phyloP scores from a whole-genome alignment of 2,113 vertebrate species.

The Platycercus adscitus region DNA sequence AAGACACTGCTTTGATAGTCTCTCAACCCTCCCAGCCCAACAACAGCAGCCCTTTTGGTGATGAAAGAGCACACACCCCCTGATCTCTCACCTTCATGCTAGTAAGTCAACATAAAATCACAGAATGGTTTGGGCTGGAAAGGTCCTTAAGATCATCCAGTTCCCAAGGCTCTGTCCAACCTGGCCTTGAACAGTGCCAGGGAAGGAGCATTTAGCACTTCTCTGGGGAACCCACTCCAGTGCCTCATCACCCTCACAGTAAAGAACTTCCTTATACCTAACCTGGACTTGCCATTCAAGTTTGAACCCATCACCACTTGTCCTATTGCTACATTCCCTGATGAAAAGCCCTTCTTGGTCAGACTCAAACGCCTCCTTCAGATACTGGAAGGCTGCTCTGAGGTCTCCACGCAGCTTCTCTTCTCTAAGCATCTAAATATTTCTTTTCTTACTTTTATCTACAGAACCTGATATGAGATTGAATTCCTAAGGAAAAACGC shows the following conservation, averaged over 20 bases:
- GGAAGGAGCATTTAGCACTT: background rate
- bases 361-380: background rate
- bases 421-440: background rate
- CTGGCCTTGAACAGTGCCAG: background rate
- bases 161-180: background rate
- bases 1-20: background rate
- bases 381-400: background rate
- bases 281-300: background rate
- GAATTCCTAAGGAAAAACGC: background rate
- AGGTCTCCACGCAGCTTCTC: background rate
- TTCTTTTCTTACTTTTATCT: background rate
- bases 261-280: background rate
- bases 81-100: background rate
- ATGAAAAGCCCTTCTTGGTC: background rate
- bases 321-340: background rate
- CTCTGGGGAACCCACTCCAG: background rate
- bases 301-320: background rate
- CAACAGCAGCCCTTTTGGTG: background rate
- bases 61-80: background rate
- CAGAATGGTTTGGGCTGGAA: background rate
- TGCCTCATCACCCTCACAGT: background rate
- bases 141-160: background rate
- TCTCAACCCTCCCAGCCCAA: background rate
- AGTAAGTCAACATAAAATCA: background rate
- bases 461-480: background rate